Conservation (phyloP, 2,113 vertebrate species). For the Daphoenositta chrysoptera region DNA sequence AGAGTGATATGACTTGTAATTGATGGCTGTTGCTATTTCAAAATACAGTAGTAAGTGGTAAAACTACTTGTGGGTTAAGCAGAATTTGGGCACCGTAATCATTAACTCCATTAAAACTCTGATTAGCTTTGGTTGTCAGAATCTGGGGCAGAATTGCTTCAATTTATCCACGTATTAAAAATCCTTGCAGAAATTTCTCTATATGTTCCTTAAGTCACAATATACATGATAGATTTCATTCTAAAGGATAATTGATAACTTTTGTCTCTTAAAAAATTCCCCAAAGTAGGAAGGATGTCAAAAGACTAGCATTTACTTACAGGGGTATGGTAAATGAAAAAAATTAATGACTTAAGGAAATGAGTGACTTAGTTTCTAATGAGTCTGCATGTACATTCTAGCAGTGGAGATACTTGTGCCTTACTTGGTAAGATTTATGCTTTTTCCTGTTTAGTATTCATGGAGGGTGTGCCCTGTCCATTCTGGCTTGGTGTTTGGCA, state of each 20-base stretch:
- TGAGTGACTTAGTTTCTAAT: not conserved
- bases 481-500: constrained; percentile 32
- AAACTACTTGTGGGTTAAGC: not conserved
- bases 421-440: not conserved
- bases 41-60: not conserved
- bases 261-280: not conserved
- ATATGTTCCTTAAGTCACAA: not conserved
- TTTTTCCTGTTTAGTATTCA: not conserved
- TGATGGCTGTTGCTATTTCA: not conserved
- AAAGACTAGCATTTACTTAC: not conserved
- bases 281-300: not conserved
- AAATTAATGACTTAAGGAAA: not conserved
- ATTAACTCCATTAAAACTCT: not conserved
- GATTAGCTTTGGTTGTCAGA: not conserved
- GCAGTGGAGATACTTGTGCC: not conserved
- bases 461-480: not conserved
- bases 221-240: accelerated
- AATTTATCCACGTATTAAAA: not conserved
- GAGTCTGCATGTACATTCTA: constrained; percentile 47
- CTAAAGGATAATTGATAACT: not conserved
- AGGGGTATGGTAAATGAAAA: not conserved
- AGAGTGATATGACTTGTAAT: not conserved
- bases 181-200: not conserved
- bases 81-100: not conserved
- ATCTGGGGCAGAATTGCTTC: not conserved